Conservation (phyloP, 2,797 vertebrate genomes). For the Pantherophis vulpinus region DNA sequence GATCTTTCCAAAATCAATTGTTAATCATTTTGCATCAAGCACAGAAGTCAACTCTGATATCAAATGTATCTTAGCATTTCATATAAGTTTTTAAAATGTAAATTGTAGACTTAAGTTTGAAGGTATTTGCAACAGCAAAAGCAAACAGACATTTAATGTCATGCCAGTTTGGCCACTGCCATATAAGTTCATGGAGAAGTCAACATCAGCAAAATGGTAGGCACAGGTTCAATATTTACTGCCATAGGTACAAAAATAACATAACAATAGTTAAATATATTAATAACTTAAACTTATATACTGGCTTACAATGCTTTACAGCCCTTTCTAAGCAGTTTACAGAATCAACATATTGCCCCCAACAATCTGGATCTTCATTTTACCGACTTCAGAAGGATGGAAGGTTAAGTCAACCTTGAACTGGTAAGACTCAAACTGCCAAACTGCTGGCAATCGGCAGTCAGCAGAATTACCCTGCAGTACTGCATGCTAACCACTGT, state of each 20-base stretch:
- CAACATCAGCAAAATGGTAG: neutral
- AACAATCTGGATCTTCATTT: neutral
- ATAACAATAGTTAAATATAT: neutral
- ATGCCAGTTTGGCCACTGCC: neutral
- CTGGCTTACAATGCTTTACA: neutral
- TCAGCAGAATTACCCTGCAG: neutral
- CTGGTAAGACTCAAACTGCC: neutral
- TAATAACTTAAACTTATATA: neutral
- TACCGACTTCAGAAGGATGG: neutral
- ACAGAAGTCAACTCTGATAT: neutral
- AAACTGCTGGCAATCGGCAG: neutral
- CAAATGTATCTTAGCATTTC: neutral
- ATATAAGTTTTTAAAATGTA: neutral
- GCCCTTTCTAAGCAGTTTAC: neutral
- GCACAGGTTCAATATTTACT: neutral
- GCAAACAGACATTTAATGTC: neutral
- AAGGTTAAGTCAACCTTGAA: neutral
- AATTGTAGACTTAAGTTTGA: neutral
- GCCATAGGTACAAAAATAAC: neutral
- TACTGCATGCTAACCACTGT: neutral
- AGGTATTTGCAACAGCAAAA: neutral
- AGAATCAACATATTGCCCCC: neutral
- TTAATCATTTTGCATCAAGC: neutral
- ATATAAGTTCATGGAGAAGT: neutral
- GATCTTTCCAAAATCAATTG: neutral